These are phyloP conservation scores for Gnathonemus echidnorhynchus DNA, from an alignment of 2,113 vertebrate species.

Conservation along the genomic window DNA sequence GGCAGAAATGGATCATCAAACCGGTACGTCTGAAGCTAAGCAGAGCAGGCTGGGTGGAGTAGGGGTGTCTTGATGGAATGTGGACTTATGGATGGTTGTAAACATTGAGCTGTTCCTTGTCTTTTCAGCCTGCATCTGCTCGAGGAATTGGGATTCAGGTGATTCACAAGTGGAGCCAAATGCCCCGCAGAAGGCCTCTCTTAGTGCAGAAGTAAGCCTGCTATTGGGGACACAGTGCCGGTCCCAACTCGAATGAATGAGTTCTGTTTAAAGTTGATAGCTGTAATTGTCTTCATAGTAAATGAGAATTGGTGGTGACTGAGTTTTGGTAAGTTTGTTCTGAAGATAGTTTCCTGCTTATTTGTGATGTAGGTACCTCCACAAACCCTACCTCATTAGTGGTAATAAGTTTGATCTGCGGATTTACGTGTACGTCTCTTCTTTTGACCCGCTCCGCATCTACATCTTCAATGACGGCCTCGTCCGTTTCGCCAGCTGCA, in stretches of 20 bases:
- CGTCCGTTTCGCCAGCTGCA: conserved; percentile 97
- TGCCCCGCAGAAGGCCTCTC: conserved; percentile 84
- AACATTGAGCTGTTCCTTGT: not conserved
- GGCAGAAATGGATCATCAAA: conserved; percentile 95
- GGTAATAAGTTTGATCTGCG: conserved; percentile 96
- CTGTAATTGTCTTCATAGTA: not conserved
- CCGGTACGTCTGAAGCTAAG: conserved; percentile 59
- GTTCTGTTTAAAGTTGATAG: not conserved
- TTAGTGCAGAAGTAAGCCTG: conserved; percentile 85
- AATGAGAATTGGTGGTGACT: not conserved
- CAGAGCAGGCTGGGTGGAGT: not conserved
- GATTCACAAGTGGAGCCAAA: conserved; percentile 95
- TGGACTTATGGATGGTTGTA: not conserved
- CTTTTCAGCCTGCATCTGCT: conserved; percentile 83
- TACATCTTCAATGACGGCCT: conserved; percentile 93
- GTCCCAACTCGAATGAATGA: not conserved
- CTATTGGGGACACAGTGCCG: not conserved
- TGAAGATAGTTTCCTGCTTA: not conserved
- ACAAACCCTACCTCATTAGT: conserved; percentile 96
- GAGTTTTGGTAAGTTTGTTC: not conserved
- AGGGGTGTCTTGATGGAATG: not conserved
- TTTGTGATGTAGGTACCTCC: conserved; percentile 70
- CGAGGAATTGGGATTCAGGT: conserved; percentile 96
- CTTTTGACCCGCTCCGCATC: conserved; percentile 85
- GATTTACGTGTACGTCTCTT: conserved; percentile 91